These are phyloP conservation scores for Lutjanus argentimaculatus DNA, from an alignment of 2,797 vertebrate species.

Conservation along the genomic window DNA sequence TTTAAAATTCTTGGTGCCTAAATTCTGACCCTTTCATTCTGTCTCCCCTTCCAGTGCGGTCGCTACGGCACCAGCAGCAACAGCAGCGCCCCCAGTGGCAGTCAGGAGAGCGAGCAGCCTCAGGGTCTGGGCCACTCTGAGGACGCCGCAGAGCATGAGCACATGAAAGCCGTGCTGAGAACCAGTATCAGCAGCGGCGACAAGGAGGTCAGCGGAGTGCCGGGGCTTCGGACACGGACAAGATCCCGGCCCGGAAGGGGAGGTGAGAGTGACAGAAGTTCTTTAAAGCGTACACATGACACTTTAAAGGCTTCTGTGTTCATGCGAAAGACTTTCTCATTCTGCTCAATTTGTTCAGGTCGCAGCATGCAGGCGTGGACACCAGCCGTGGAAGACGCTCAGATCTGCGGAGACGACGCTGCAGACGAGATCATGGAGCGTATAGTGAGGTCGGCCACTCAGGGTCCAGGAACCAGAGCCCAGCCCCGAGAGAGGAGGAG, in stretches of 20 bases:
- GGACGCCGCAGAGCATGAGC: constrained; percentile 91
- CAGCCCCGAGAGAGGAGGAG: constrained; percentile 94
- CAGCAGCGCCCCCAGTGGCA: constrained; percentile 74
- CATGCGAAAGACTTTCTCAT: neutral
- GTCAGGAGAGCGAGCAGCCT: constrained; percentile 84
- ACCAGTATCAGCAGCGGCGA: constrained; percentile 81
- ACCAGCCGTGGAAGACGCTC: constrained; percentile 86
- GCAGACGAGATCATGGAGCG: constrained; percentile 98
- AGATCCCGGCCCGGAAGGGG: constrained; percentile 87
- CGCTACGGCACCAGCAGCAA: constrained; percentile 55
- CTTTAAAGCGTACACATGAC: neutral
- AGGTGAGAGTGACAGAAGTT: constrained; percentile 79
- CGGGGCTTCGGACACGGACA: constrained; percentile 89
- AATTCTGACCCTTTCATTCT: neutral
- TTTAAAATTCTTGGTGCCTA: no score
- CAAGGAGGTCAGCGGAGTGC: constrained; percentile 69
- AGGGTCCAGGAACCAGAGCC: constrained; percentile 91
- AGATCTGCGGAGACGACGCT: constrained; percentile 87
- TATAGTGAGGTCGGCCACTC: constrained; percentile 95
- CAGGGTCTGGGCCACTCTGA: constrained; percentile 90
- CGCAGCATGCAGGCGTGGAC: constrained; percentile 82
- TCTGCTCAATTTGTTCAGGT: constrained; percentile 77
- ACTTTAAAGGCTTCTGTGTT: neutral
- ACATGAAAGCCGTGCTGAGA: constrained; percentile 95
- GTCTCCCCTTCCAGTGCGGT: constrained; percentile 48